These are phyloP conservation scores for Notothenia rossii DNA, from an alignment of 2,113 vertebrate genomes.

Conservation along the genomic window DNA sequence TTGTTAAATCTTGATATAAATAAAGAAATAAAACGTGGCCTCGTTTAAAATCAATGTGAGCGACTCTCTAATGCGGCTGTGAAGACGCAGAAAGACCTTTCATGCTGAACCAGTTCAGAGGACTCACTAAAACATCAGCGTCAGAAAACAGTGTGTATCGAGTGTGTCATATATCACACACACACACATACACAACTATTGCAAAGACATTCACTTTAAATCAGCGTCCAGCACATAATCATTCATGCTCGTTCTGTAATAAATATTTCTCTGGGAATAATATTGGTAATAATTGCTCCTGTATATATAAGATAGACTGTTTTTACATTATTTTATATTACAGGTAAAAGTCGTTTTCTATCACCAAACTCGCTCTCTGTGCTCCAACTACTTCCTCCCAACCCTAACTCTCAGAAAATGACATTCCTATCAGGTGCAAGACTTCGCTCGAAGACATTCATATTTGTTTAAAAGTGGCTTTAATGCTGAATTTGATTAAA, in stretches of 20 bases:
- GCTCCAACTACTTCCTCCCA: conserved; percentile 38
- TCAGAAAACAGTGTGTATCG: conserved; percentile 21
- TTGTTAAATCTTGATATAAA: background rate
- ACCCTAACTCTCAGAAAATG: conserved; percentile 52
- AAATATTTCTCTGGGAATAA: conserved; percentile 40
- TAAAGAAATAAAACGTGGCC: conserved; percentile 17
- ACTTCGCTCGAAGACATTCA: conserved; percentile 54
- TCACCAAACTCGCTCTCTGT: conserved; percentile 25
- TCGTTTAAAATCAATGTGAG: background rate
- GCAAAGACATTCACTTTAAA: conserved; percentile 39
- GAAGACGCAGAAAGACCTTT: conserved; percentile 39
- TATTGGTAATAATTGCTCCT: background rate
- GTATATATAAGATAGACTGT: background rate
- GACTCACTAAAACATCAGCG: conserved; percentile 6
- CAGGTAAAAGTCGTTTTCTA: conserved; percentile 15
- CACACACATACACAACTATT: conserved; percentile 17
- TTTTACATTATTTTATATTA: conserved; percentile 8
- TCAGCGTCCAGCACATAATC: conserved; percentile 12
- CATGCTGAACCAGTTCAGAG: conserved; percentile 14
- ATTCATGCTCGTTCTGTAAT: conserved; percentile 53
- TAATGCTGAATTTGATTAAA: background rate
- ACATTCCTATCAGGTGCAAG: conserved; percentile 69
- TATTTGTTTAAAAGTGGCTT: conserved; percentile 37
- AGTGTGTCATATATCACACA: background rate
- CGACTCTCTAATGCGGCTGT: conserved; percentile 15